These are phyloP conservation scores for Eupithecia subfuscata DNA, from an alignment of 2,888 invertebrate genomes.

Conservation along the genomic window DNA sequence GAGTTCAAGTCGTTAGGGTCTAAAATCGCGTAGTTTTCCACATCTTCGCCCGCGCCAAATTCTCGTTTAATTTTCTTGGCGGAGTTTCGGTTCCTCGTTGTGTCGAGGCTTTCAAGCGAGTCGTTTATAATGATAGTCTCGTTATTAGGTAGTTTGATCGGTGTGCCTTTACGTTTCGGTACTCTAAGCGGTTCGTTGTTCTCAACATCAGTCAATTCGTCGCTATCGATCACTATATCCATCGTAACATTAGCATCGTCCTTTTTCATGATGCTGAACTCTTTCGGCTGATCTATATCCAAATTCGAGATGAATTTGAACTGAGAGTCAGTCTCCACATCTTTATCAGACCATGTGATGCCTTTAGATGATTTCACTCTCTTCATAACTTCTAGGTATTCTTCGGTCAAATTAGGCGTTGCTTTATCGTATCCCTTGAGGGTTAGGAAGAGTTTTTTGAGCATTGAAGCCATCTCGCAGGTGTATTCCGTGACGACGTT, in stretches of 20 bases:
- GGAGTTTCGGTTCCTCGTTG: constrained; percentile 63
- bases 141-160: constrained; percentile 69
- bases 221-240: constrained; percentile 69
- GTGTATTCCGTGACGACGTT: constrained; percentile 78
- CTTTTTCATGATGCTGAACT: constrained; percentile 47
- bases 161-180: constrained; percentile 73
- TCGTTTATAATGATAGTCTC: constrained; percentile 77
- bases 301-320: constrained; percentile 69
- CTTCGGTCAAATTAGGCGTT: constrained; percentile 81
- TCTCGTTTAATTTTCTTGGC: constrained; percentile 72
- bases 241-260: constrained; percentile 53
- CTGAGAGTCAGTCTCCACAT: constrained; percentile 58
- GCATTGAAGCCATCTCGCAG: constrained; percentile 78
- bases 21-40: constrained; percentile 63
- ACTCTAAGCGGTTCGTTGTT: constrained; percentile 57
- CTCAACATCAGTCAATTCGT: constrained; percentile 68
- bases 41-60: constrained; percentile 49
- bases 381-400: constrained; percentile 85
- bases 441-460: constrained; percentile 84
- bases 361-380: constrained; percentile 84
- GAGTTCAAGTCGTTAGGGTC: constrained; percentile 75
- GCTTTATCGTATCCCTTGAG: constrained; percentile 84
- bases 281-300: constrained; percentile 63
- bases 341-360: constrained; percentile 85
- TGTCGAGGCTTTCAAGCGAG: constrained; percentile 69